Conservation (phyloP, 2,113 vertebrate species). For the Marmota monax region DNA sequence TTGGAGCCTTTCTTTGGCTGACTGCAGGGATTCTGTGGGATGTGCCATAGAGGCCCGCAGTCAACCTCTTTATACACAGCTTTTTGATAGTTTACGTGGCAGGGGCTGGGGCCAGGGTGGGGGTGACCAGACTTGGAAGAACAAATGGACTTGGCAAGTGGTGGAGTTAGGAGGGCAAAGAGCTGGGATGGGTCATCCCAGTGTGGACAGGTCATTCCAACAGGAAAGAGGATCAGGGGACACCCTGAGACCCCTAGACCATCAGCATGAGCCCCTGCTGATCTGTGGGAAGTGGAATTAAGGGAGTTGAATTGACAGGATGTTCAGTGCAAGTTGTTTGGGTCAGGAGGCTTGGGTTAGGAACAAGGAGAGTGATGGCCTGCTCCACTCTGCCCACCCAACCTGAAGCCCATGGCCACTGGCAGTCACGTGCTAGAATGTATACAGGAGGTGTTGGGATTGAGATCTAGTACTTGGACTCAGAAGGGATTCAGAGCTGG, state of each 20-base stretch:
- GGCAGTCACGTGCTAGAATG: rapidly evolving
- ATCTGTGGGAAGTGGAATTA: background rate
- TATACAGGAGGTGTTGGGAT: background rate
- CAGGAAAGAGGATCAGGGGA: background rate
- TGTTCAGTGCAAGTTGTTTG: background rate
- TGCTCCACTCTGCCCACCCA: background rate
- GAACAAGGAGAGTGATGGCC: background rate
- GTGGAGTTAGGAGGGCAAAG: background rate
- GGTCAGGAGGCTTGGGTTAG: background rate
- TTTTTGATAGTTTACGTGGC: background rate
- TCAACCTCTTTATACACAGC: background rate
- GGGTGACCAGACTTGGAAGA: background rate
- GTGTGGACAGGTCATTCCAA: background rate
- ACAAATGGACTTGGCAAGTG: background rate
- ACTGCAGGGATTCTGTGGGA: background rate
- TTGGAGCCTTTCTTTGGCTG: background rate
- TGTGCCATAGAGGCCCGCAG: background rate
- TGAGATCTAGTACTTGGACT: background rate
- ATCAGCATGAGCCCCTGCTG: background rate
- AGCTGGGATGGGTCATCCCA: background rate
- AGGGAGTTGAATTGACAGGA: background rate
- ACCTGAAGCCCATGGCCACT: background rate
- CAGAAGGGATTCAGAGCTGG: background rate
- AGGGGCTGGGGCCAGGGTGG: background rate
- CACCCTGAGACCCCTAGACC: background rate